A percentile compares a stretch with the other conserved stretches of the same genome.
Conservation (phyloP, 2,113 vertebrate genomes). For the Eptesicus fuscus region DNA sequence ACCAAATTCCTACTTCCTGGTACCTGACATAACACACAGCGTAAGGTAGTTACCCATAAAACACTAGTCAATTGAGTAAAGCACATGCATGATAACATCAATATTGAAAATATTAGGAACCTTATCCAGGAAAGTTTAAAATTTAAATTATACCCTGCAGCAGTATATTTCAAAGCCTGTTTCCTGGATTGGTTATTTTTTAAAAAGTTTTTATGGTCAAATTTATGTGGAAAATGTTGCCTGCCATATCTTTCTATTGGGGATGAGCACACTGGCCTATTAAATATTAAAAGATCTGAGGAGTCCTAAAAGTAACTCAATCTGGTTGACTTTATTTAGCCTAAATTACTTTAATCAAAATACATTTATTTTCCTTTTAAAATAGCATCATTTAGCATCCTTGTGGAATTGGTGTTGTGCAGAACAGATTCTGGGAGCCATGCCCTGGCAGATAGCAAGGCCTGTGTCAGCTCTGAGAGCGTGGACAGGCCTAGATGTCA, state of each 20-base stretch:
- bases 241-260: background rate
- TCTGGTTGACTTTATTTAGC: constrained; percentile 1
- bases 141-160: background rate
- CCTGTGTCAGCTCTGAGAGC: background rate
- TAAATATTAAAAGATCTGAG: constrained; percentile 16
- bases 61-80: background rate
- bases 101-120: background rate
- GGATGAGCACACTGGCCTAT: background rate
- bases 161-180: background rate
- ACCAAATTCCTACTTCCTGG: background rate
- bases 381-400: background rate
- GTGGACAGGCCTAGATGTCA: background rate
- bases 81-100: background rate
- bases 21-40: background rate
- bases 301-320: background rate
- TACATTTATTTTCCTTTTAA: background rate
- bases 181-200: background rate
- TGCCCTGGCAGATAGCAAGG: background rate
- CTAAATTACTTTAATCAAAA: background rate
- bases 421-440: background rate
- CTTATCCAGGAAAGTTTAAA: background rate
- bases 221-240: background rate
- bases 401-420: background rate
- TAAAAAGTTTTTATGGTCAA: background rate
- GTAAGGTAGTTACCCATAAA: background rate